Base-by-base conservation (phyloP, 2,113 vertebrate species). In the Danionella cerebrum region DNA sequence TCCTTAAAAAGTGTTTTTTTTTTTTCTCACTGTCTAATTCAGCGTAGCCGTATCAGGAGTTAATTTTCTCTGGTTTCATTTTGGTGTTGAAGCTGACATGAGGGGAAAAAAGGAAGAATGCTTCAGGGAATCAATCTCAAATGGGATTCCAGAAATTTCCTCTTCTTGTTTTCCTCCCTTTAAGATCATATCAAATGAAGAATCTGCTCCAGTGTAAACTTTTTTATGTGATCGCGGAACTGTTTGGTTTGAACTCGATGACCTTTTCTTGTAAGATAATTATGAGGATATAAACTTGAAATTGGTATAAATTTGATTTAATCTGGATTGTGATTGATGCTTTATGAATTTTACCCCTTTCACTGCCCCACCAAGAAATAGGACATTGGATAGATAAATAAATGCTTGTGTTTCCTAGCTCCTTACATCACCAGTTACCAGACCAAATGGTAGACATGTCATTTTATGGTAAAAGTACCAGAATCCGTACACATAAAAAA, bases 1-100 rank as follows among this genome's bases (percentile, higher is more conserved):
- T 95, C 91, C 93, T 96, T 90, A 95, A 97, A 94, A 97, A 96
- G 93, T 96, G 88, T 11, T 39, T 69, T 80, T 74, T 54, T 69
- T 59, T 88, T 85, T 87, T 77, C 89, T 89, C 82, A 74, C 87
- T 91, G 93, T 92, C 89, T 89, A 90, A 89, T 90, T 90, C 85
- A 76, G 83, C 86, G 81, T 87, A 77, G 83, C 88, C 83, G 82
- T 88, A 89, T 87, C 85, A 87, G 85, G 85, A 90, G 87, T 90
- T 90, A 89, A 90, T 89, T 90, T 89, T 87, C 85, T 79, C 84
- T 82, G 73, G 84, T 86, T 89, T 89, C 84, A 87, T 89, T 75
- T 89, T 89, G 82, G 84, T 79, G 80, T 89, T 74, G 81, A 76
- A 85, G 80, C 85, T 87, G 88, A 88, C 87, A 87, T 86, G 84